Base-by-base conservation (phyloP, 2,888 invertebrate genomes). In the Troglohyphantes excavatus region DNA sequence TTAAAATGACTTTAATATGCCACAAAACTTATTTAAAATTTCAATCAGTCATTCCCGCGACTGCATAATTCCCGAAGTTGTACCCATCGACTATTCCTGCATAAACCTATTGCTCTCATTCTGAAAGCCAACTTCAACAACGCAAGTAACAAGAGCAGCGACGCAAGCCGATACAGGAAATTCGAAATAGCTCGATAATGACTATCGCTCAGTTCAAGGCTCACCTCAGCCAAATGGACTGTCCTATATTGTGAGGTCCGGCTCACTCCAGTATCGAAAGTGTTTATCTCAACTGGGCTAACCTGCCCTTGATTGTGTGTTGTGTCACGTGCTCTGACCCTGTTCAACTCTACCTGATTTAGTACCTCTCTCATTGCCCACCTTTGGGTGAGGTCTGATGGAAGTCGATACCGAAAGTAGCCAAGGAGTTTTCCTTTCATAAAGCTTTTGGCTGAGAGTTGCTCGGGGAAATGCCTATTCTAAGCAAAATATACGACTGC, bases 141-240 rank as follows among this genome's bases (percentile, higher is more conserved):
- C 7, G 39, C 7, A 39, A 39, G 39, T 11, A 1, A 39, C 39
- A 39, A 13, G 13, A 7, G 13, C 39, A 39, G 13, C 7, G 13
- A 39, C 3, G 7, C 7, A 39, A 3, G 13, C 39, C 53, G 53
- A 53, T 53, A 53, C 53, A 53, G 53, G 53, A 53, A 53, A 53
- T 53, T n/a, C 53, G 53, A 53, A 53, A 53, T 53, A 53, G n/a
- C n/a, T 53, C n/a, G 53, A n/a, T 53, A 53, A 53, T 53, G 53
- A 53, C 17, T 0, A 53, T 53, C 17, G n/a, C 17, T 53, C n/a
- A 53, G 53, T 53, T 53, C 53, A 53, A 53, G 53, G 53, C 53
- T n/a, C 5, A 1, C 53, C 53, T 5, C 5, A 13, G 13, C 53
- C 53, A 53, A 53, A 53, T 53, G 53, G 53, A 53, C 53, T 53